Percentiles rank a stretch among this genome's conserved stretches.
Evolutionary conservation across 2,797 vertebrate genomes (phyloP).

Genomic region (Coccyzus lansbergi): DNA sequence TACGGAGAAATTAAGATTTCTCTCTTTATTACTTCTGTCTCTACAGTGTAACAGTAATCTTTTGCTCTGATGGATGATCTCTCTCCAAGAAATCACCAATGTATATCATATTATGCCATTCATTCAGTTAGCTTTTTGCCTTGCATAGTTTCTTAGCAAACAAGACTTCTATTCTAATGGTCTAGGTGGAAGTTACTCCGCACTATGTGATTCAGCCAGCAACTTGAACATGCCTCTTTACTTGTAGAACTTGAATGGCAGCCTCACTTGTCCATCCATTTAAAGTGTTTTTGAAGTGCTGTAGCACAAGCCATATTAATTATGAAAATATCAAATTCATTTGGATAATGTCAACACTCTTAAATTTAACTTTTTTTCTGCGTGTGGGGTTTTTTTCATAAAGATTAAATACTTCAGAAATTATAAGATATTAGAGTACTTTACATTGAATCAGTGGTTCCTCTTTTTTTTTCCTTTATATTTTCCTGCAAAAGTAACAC

Average conservation of each 20-base stretch:
- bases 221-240: conserved; percentile 35
- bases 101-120: background rate
- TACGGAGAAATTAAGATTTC: background rate
- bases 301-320: conserved; percentile 40
- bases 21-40: background rate
- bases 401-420: background rate
- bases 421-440: background rate
- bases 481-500: background rate
- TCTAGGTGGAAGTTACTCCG: background rate
- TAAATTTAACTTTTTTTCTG: background rate
- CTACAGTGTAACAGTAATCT: background rate
- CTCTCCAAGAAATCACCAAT: background rate
- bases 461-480: background rate
- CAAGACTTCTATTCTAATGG: background rate
- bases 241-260: conserved; percentile 10
- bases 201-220: background rate
- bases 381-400: background rate
- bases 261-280: conserved; percentile 45
- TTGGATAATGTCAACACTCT: conserved; percentile 14
- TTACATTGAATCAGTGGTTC: background rate
- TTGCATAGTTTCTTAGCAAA: background rate
- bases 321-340: background rate
- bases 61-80: background rate
- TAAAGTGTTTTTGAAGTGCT: conserved; percentile 40
- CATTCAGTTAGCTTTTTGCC: background rate